Conservation (phyloP, 2,888 invertebrate species). For the Stenoptilia bipunctidactyla region DNA sequence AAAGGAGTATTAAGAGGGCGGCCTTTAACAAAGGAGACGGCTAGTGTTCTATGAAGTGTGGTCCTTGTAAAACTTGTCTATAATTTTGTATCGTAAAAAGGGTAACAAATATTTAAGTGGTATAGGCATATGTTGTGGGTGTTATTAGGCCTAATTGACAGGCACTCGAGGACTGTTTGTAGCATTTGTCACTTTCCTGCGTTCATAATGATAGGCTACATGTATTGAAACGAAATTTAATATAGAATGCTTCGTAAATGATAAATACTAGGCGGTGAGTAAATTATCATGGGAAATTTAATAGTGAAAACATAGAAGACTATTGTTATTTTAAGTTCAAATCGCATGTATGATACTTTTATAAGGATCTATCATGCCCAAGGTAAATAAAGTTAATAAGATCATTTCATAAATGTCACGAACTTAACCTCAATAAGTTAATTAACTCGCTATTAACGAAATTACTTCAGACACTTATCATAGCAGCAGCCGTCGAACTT, state of each 20-base stretch:
- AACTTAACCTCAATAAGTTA: not conserved
- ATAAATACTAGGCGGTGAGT: no score
- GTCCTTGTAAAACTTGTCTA: conserved; percentile 17
- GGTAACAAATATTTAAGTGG: conserved; percentile 48
- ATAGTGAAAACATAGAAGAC: no score
- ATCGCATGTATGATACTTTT: no score
- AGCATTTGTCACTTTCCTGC: conserved; percentile 57
- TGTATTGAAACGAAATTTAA: not conserved
- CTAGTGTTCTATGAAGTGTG: not conserved
- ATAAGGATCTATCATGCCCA: no score
- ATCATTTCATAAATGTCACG: no score
- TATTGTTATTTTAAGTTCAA: no score
- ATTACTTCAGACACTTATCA: not conserved
- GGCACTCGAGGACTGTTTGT: conserved; percentile 45
- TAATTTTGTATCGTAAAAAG: conserved; percentile 54
- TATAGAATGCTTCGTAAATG: no score
- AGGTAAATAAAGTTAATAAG: no score
- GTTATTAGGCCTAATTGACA: conserved; percentile 60
- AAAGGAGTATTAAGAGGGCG: no score
- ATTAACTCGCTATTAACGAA: conserved; percentile 6
- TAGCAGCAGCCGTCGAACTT: conserved; percentile 9
- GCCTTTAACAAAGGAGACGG: not conserved
- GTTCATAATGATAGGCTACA: conserved; percentile 38
- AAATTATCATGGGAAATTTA: no score
- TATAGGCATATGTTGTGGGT: conserved; percentile 52